A percentile compares a stretch with the other conserved stretches of the same genome.
These are phyloP conservation scores for Physella acuta DNA, from an alignment of 1,140 invertebrate species.

Conservation along the genomic window DNA sequence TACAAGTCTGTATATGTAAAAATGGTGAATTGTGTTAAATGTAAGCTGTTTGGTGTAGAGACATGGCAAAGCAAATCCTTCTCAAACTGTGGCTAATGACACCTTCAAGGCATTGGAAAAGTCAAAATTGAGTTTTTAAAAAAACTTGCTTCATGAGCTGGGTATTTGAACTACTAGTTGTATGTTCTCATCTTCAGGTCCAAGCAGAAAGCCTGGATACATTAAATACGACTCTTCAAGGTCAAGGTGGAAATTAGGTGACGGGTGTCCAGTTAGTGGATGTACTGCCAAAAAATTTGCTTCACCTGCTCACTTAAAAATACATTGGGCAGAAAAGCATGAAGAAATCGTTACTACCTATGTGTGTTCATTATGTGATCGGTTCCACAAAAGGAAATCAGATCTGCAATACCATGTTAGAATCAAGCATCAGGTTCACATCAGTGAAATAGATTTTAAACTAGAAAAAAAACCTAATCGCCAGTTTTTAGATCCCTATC, in stretches of 20 bases:
- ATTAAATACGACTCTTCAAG: too few species aligned
- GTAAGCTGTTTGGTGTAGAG: too few species aligned
- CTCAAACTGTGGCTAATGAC: too few species aligned
- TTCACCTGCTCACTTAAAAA: not conserved
- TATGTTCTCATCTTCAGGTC: too few species aligned
- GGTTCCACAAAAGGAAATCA: conserved; percentile 5
- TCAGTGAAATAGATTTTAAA: not conserved
- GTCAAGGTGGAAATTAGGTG: conserved; percentile 1
- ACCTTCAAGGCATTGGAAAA: too few species aligned
- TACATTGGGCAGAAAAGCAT: conserved; percentile 15
- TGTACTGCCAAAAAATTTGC: conserved; percentile 4
- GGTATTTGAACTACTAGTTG: too few species aligned
- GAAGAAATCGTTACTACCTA: not conserved
- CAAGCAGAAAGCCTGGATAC: too few species aligned
- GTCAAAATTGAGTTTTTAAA: too few species aligned
- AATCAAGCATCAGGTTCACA: not conserved
- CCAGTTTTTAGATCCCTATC: conserved; percentile 6
- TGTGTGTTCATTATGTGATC: not conserved
- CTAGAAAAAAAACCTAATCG: not conserved
- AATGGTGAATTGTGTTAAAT: too few species aligned
- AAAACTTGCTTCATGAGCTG: too few species aligned
- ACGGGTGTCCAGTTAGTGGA: conserved; percentile 2
- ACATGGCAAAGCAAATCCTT: too few species aligned
- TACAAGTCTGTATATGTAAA: too few species aligned
- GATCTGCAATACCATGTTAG: not conserved